Base-by-base conservation (phyloP, 1,140 invertebrate genomes). In the Micrasema longulum region DNA sequence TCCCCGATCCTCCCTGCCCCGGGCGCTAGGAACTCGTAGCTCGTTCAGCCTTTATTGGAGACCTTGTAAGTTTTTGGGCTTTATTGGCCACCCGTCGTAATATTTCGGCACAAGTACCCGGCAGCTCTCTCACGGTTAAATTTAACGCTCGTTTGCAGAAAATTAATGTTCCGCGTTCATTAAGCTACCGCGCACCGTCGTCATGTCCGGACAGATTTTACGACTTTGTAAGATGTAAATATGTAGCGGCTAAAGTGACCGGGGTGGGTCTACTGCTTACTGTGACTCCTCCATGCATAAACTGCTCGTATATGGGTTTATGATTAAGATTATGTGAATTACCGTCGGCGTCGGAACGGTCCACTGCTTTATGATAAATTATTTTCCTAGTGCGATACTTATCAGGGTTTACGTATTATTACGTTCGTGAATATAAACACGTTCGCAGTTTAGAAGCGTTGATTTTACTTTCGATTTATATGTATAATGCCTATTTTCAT, bases 71-170 rank as follows among this genome's bases (percentile, higher is more conserved):
- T 50, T 48, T 66, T 36, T 16, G 45, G 35, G 64, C 64, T 47
- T 53, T 47, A 48, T 48, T 66, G 22, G 43, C 23, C 45, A n/a
- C 62, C 62, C 62, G 62, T 26, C 62, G 20, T 47, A 47, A 48
- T 47, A 64, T 48, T 64, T 48, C 43, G 62, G 41, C 62, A 22
- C 38, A n/a, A 60, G 26, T 45, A 23, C 70, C 41, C 55, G 55
- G 55, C 55, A 38, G 55, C 55, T 60, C 35, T 60, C 35, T 60
- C 55, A 64, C 60, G 57, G 65, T 67, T 45, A 55, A 63, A 70
- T 74, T 74, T 74, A 65, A 47, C 63, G 72, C 67, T 70, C 67
- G 66, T 74, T 74, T 62, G 72, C 72, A 74, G 62, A 70, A 74
- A 74, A 74, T 74, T 70, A 73, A 73, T 73, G 72, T 57, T 57